Percentiles rank a stretch among this genome's conserved stretches.
phyloP scores from a whole-genome alignment of 2,797 vertebrate species.

The Sternotherus odoratus region DNA sequence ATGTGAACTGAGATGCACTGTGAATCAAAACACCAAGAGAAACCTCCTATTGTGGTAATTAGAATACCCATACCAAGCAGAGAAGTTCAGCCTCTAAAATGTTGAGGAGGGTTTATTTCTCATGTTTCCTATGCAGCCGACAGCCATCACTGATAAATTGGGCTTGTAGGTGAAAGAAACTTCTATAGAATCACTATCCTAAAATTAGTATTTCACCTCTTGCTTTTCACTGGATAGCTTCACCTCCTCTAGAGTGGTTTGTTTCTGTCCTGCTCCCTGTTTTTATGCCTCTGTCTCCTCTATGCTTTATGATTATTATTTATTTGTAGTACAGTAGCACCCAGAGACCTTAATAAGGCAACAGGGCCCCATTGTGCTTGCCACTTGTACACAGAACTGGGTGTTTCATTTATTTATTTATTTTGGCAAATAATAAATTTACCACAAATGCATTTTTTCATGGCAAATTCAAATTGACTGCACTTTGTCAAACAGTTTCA shows the following conservation, averaged over 20 bases:
- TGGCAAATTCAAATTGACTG: not conserved
- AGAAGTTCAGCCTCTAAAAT: not conserved
- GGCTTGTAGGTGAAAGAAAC: not conserved
- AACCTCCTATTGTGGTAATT: not conserved
- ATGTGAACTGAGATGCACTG: not conserved
- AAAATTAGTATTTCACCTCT: not conserved
- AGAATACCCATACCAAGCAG: not conserved
- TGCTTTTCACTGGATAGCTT: not conserved
- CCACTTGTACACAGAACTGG: not conserved
- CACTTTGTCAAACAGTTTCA: not conserved
- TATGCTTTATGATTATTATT: not conserved
- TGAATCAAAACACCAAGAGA: not conserved
- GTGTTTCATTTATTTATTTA: not conserved
- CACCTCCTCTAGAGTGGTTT: not conserved
- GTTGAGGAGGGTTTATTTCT: not conserved
- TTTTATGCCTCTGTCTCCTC: not conserved
- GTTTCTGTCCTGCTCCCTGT: not conserved
- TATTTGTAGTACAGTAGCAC: not conserved
- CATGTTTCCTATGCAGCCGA: not conserved
- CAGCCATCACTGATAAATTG: not conserved
- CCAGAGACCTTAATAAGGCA: not conserved
- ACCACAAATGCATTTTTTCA: not conserved
- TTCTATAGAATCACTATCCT: not conserved
- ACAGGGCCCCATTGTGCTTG: fast-evolving
- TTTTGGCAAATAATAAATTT: not conserved